Evolutionary conservation across 2,888 invertebrate genomes (phyloP).

Genomic region (Galerucella calmariensis): DNA sequence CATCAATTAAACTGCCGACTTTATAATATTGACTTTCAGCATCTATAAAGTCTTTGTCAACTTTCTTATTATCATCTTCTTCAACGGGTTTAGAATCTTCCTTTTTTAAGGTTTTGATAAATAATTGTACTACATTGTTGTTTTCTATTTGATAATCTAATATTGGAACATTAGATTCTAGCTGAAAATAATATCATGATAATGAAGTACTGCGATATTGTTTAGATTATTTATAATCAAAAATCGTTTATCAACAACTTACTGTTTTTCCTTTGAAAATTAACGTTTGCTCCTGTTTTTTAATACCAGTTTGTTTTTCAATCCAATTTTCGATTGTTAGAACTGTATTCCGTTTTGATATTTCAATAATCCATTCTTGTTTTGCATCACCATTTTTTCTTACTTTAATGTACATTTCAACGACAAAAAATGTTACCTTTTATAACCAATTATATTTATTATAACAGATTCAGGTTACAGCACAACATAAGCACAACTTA

Average conservation of each 20-base stretch:
- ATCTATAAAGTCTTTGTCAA: conserved; percentile 47
- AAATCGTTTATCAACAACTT: background rate
- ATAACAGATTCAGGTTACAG: background rate
- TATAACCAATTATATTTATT: background rate
- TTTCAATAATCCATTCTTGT: conserved; percentile 67
- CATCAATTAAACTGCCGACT: conserved; percentile 76
- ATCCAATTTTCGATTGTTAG: conserved; percentile 68
- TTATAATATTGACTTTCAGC: conserved; percentile 63
- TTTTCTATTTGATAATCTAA: conserved; percentile 11
- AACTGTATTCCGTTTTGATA: conserved; percentile 77
- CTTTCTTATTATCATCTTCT: conserved; percentile 21
- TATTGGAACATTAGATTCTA: conserved; percentile 10
- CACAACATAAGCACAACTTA: too few species aligned
- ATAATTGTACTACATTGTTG: conserved; percentile 80
- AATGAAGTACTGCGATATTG: too few species aligned
- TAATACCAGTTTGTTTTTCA: conserved; percentile 68
- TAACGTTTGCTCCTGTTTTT: conserved; percentile 70
- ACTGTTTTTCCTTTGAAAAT: conserved; percentile 76
- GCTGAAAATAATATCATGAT: background rate
- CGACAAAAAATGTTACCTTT: background rate
- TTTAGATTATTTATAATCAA: too few species aligned
- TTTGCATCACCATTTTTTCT: conserved; percentile 38
- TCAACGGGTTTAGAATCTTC: conserved; percentile 25
- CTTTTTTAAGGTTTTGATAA: conserved; percentile 64
- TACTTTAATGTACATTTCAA: conserved; percentile 47